Evolutionary conservation across 2,888 invertebrate species (phyloP), one percentile per base, ranked within the genome.

Genomic region (Dugesia japonica): DNA sequence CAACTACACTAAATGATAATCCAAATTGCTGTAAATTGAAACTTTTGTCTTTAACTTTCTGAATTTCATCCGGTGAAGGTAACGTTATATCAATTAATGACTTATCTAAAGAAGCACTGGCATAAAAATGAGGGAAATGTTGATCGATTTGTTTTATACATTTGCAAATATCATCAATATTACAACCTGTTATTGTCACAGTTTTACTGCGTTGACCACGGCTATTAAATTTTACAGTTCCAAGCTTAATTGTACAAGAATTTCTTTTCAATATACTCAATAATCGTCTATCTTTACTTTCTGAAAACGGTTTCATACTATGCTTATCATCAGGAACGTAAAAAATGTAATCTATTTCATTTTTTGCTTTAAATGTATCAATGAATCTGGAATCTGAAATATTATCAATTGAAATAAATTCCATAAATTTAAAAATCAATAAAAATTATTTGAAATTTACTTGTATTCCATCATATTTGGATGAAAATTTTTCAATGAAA

Each of bases 71-170:
- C 4, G 17, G 1, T n/a, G 56, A 56, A 4, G 56, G 56, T 23
- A 56, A 23, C 1, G 56, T 56, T n/a, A 56, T 56, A n/a, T 56
- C 56, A n/a, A 7, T 23, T n/a, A 56, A 4, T 23, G 56, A 56
- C n/a, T 23, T 56, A 23, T 56, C 56, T 7, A 56, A n/a, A 4
- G 56, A n/a, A 7, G 56, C 56, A 23, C 56, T 56, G 20, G 56
- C 56, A n/a, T 56, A 56, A 23, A 56, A 56, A 23, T 56, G 56
- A n/a, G 56, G 56, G n/a, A 56, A 56, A 23, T 56, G 56, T n/a
- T 56, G 56, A 56, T 56, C 56, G n/a, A 56, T 56, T 23, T 56
- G 56, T 23, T 56, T 56, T n/a, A 56, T 23, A 23, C 56, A 56
- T 23, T 56, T 56, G 56, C n/a, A 20, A n/a, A 56, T n/a, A 23